phyloP scores from a whole-genome alignment of 2,113 vertebrate species.

The Nycticebus coucang region DNA sequence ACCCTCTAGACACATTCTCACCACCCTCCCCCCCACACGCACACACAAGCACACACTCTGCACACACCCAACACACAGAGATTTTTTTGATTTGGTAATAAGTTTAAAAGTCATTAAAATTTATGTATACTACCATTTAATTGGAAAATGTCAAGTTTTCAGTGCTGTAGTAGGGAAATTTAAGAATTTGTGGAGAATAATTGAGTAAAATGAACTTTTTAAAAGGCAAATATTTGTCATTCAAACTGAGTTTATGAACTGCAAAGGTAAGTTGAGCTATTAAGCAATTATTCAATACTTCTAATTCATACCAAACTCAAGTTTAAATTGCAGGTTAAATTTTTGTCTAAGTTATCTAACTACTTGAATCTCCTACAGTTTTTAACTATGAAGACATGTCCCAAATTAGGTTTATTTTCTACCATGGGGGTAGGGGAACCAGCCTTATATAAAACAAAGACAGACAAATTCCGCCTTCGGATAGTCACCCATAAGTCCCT shows the following conservation, averaged over 20 bases:
- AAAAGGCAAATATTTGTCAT: not conserved
- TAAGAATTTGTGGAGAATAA: not conserved
- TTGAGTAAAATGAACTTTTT: constrained; percentile 20
- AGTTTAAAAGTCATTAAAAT: not conserved
- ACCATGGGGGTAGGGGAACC: not conserved
- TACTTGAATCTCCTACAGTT: constrained; percentile 26
- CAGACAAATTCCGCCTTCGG: constrained; percentile 72
- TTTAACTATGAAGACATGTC: constrained; percentile 30
- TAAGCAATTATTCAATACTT: not conserved
- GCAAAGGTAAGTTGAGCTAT: not conserved
- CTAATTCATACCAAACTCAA: not conserved
- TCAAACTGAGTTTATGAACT: not conserved
- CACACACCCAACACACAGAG: not conserved
- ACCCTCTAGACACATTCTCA: not conserved
- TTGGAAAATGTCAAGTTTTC: not conserved
- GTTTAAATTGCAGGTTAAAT: not conserved
- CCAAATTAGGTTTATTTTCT: constrained; percentile 34
- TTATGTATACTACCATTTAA: not conserved
- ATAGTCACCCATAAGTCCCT: constrained; percentile 77
- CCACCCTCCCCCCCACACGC: not conserved
- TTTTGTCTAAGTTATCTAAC: constrained; percentile 40
- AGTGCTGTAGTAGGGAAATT: not conserved
- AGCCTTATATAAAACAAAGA: constrained; percentile 70
- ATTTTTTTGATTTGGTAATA: not conserved
- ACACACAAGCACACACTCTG: not conserved